Evolutionary conservation across 2,113 vertebrate genomes (phyloP), one percentile per base, ranked within the genome.

Genomic region (Chaetodon trifascialis): DNA sequence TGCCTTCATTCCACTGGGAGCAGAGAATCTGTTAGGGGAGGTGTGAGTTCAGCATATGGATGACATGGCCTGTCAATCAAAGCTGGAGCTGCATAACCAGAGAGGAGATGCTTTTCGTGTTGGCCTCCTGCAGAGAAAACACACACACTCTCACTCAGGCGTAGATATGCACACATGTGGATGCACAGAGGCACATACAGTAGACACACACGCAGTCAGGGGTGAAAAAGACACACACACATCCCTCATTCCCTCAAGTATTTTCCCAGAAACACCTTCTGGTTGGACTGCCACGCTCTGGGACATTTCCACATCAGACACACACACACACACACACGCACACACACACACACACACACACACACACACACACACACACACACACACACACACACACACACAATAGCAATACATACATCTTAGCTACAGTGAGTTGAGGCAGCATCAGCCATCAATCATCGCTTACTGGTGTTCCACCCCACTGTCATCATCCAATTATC

Each of bases 401-500:
- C 23, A 80, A 23, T 65, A 78, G 69, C 52, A 9, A 42, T 49
- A 34, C 62, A 84, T 65, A 66, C 25, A 79, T 90, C 79, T 85
- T 51, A 44, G 84, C 66, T 74, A 56, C 65, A 65, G 66, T 82
- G 60, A 70, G 78, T 79, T 10, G 56, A 88, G 70, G 62, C 75
- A 65, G 78, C 65, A 70, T 12, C 23, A 44, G 58, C 59, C 76
- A 94, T 94, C 89, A 79, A 85, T 92, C 88, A 85, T 81, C 14
- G 14, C 76, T 64, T 47, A 63, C 69, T 19, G 58, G 62, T 73
- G 82, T 79, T 82, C 66, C 67, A 73, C 77, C 66, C 66, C 44
- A 66, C 71, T 82, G 85, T 86, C 85, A 87, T 89, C 89, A 83
- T 90, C 91, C 85, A 89, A 86, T 91, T 90, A 91, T 85, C 65